These are phyloP conservation scores for Thymelicus lineola DNA, from an alignment of 2,888 invertebrate species.

Conservation along the genomic window DNA sequence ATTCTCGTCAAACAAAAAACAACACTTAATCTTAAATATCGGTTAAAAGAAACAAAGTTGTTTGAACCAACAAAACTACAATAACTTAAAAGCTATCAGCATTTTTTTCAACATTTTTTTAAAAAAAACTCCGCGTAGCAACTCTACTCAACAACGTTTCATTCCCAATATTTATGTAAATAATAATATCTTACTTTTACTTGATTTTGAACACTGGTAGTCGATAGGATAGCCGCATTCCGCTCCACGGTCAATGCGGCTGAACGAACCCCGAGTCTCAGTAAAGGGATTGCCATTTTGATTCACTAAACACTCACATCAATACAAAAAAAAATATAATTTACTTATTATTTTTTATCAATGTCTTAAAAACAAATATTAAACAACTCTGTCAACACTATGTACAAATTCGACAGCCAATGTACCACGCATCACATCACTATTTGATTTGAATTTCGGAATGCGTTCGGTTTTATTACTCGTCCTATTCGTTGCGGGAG, in stretches of 20 bases:
- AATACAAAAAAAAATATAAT: conserved; percentile 23
- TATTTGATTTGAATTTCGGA: conserved; percentile 64
- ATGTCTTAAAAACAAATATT: conserved; percentile 1
- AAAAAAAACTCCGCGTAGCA: neutral
- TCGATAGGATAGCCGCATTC: conserved; percentile 63
- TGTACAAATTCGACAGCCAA: conserved; percentile 29
- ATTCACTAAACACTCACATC: conserved; percentile 43
- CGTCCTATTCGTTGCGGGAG: conserved; percentile 45
- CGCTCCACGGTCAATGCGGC: conserved; percentile 66
- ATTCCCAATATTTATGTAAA: neutral
- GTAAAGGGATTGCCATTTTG: conserved; percentile 78
- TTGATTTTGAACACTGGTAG: conserved; percentile 63
- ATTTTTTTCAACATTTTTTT: neutral
- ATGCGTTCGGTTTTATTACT: conserved; percentile 67
- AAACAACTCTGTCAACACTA: neutral
- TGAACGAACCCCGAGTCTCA: conserved; percentile 70
- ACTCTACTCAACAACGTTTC: too few species aligned
- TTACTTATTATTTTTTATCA: neutral
- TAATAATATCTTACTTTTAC: conserved; percentile 61
- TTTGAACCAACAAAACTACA: neutral
- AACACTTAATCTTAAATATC: too few species aligned
- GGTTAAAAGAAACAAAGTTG: neutral
- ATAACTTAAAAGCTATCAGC: neutral
- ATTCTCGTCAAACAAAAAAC: too few species aligned
- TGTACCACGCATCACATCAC: conserved; percentile 39